Evolutionary conservation across 2,888 invertebrate genomes (phyloP), one percentile per base, ranked within the genome.

Genomic region (Drosophila testacea): DNA sequence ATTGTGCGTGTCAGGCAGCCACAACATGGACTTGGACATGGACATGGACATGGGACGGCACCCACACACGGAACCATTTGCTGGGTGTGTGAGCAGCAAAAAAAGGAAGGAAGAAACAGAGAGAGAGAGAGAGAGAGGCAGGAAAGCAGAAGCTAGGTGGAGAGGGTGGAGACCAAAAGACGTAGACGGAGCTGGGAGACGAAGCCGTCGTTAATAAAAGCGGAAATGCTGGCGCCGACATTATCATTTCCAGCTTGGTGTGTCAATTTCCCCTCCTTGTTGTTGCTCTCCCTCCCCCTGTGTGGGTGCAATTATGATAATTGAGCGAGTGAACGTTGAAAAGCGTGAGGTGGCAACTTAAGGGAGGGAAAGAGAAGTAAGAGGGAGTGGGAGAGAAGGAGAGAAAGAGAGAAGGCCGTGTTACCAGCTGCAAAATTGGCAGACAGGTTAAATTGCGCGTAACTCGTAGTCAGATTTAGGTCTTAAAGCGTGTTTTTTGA

Each of bases 201-300:
- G 72, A 48, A 57, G 50, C 42, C 63, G 71, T 73, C 73, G 85
- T 79, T 87, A 89, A 88, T 87, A 88, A 77, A 76, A 77, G 77
- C 83, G 90, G 89, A 90, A 88, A 85, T 88, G 72, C 85, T 90
- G 88, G 88, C 88, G 88, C 88, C 90, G 83, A 81, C 80, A 85
- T 85, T 85, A 87, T 89, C 89, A 87, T 87, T 89, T 79, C 69
- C 71, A 70, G 71, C 71, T 69, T 56, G 48, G 13, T 59, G 48
- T 48, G 67, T 36, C 38, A 56, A 38, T 48, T 28, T 5, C 16
- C 11, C n/a, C 32, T 9, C 59, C 27, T 32, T 42, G 39, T 50
- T 48, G 36, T 63, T 59, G 16, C 51, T 38, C 27, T n/a, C 27
- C n/a, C 30, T 13, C 28, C 4, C 28, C 4, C 6, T 48, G 39